Percentiles rank a stretch among this genome's conserved stretches.
phyloP scores from a whole-genome alignment of 2,888 invertebrate species.

The Drosophila neotestacea region DNA sequence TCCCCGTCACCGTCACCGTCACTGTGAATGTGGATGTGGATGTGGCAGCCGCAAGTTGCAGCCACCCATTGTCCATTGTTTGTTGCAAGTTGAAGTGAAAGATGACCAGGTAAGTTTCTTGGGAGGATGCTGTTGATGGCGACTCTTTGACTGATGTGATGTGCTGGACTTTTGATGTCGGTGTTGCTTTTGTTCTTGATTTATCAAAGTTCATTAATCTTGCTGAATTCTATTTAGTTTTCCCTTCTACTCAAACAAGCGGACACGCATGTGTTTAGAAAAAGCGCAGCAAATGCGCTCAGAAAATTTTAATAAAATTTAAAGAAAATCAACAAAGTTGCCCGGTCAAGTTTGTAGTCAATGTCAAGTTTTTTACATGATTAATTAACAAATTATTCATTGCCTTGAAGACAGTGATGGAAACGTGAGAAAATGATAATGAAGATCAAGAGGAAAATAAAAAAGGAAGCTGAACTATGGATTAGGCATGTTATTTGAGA shows the following conservation, averaged over 20 bases:
- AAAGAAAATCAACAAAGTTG: slow-evolving; percentile 50
- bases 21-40: not conserved
- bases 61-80: slow-evolving; percentile 69
- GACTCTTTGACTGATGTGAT: slow-evolving; percentile 41
- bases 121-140: slow-evolving; percentile 63
- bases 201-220: slow-evolving; percentile 81
- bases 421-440: slow-evolving; percentile 67
- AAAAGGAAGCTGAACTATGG: slow-evolving; percentile 6
- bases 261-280: slow-evolving; percentile 22
- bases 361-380: slow-evolving; percentile 59
- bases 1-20: not conserved
- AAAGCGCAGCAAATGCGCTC: slow-evolving; percentile 65
- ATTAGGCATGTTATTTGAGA: not conserved
- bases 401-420: slow-evolving; percentile 24
- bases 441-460: slow-evolving; percentile 1
- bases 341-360: slow-evolving; percentile 43
- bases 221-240: slow-evolving; percentile 64
- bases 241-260: slow-evolving; percentile 18
- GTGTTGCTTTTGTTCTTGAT: slow-evolving; percentile 60
- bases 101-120: slow-evolving; percentile 74
- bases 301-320: slow-evolving; percentile 59
- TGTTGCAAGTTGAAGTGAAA: slow-evolving; percentile 42
- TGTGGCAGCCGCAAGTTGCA: slow-evolving; percentile 30
- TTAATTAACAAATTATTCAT: slow-evolving; percentile 83
- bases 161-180: slow-evolving; percentile 55